These are phyloP conservation scores for Tetraodon nigroviridis DNA, from an alignment of 2,113 vertebrate genomes.

Conservation along the genomic window DNA sequence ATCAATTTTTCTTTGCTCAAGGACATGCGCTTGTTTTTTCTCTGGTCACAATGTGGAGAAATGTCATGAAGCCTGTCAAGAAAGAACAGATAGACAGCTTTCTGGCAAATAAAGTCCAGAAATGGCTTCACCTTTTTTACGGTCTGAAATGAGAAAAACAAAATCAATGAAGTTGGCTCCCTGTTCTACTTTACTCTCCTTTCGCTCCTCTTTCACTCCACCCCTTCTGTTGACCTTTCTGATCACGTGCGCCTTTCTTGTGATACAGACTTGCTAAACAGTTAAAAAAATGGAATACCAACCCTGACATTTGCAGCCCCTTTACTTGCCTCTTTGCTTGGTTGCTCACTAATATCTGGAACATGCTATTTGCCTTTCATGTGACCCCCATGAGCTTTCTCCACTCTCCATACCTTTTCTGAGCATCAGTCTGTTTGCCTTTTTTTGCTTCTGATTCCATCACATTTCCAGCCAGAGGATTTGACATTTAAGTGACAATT, in stretches of 20 bases:
- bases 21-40: conserved; percentile 43
- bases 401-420: conserved; percentile 30
- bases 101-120: conserved; percentile 54
- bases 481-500: conserved; percentile 74
- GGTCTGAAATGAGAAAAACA: conserved; percentile 45
- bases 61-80: conserved; percentile 66
- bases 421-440: conserved; percentile 48
- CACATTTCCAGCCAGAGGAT: conserved; percentile 43
- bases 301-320: conserved; percentile 63
- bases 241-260: conserved; percentile 39
- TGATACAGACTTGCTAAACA: conserved; percentile 44
- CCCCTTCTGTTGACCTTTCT: conserved; percentile 63
- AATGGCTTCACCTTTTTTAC: conserved; percentile 46
- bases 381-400: conserved; percentile 26
- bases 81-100: conserved; percentile 57
- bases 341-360: conserved; percentile 41
- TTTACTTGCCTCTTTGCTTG: conserved; percentile 26
- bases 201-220: conserved; percentile 27
- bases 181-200: conserved; percentile 43
- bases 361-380: conserved; percentile 49
- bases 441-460: conserved; percentile 44
- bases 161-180: conserved; percentile 62
- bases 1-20: conserved; percentile 63
- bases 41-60: conserved; percentile 28
- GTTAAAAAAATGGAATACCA: conserved; percentile 56